Base-by-base conservation (phyloP, 1,140 invertebrate species). In the Drosophila malerkotliana region DNA sequence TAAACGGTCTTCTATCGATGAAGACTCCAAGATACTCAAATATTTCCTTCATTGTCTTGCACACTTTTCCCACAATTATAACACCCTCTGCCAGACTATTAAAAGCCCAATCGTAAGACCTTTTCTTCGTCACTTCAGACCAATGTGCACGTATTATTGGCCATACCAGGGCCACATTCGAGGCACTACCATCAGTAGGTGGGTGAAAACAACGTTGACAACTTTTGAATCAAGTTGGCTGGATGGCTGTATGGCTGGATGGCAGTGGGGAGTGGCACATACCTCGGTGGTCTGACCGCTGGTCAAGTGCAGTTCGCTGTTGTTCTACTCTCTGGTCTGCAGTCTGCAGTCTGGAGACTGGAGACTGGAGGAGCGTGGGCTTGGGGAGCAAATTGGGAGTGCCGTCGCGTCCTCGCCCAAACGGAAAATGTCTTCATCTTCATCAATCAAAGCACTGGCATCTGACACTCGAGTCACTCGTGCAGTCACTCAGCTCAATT, bases 401-500 rank as follows among this genome's bases (percentile, higher is more conserved):
- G 47, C 37, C 26, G 44, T 48, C 45, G 45, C 30, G 56, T 44
- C 41, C 58, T 49, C 51, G 66, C 51, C 66, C 76, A 88, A 77
- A 79, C 76, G 84, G 79, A 88, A 88, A 88, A 88, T 83, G 76
- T 88, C 83, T 88, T 88, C 83, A 88, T 88, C 83, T 88, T 88
- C 84, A 88, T 88, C 83, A 88, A 88, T 88, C 83, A 88, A 82
- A 88, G 76, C 79, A 55, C 62, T 53, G 57, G 72, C 49, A 55
- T 76, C 73, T 81, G 81, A 85, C 74, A 77, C 83, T 76, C 72
- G 53, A 87, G 83, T 87, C 82, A 87, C 71, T 88, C 82, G 77
- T 75, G 72, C 72, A 76, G 72, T 76, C 72, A 87, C 81, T 75
- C 67, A 78, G 71, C 74, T 77, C 80, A 84, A 87, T 87, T 87